Evolutionary conservation across 2,113 vertebrate species (phyloP), one percentile per base, ranked within the genome.

Genomic region (Gavialis gangeticus): DNA sequence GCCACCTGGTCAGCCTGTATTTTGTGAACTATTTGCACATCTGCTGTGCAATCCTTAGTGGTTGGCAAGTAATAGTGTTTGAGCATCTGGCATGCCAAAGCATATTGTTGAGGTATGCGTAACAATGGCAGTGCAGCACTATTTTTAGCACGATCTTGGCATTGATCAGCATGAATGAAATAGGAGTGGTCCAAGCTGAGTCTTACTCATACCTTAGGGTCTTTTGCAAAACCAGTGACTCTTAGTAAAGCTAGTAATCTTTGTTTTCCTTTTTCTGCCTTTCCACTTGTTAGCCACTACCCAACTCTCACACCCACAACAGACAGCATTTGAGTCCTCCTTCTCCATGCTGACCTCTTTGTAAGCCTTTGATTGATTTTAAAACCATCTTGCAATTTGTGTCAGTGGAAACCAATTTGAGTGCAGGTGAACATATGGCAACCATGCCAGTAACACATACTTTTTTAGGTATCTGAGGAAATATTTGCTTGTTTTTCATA

Each of bases 401-500:
- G 59, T 93, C 28, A 21, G 25, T 24, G 16, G 82, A 75, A 84
- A 83, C 46, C 34, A 55, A 10, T 88, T 14, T 81, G 84, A 69
- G 27, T 55, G 75, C 73, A 82, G 66, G 30, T 60, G 75, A 75
- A 71, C 34, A 57, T 69, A 84, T 92, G 87, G 75, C 79, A 90
- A 80, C 60, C 27, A 2, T 46, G 55, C 6, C 54, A 78, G 63
- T 75, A 80, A 88, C 73, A 80, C 21, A 75, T 84, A 79, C 59
- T 88, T 90, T 90, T 88, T 91, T 24, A 90, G 92, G 85, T 93
- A 67, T 46, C 79, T 64, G 69, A 77, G 64, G 87, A 88, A 92
- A 75, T 81, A 84, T 56, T 67, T 91, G 66, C 82, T 93, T 92
- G 37, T 86, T 90, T 46, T 92, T 93, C 82, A 88, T 86, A 8